phyloP scores from a whole-genome alignment of 1,140 invertebrate species.

The Lepidotrigona ventralis region DNA sequence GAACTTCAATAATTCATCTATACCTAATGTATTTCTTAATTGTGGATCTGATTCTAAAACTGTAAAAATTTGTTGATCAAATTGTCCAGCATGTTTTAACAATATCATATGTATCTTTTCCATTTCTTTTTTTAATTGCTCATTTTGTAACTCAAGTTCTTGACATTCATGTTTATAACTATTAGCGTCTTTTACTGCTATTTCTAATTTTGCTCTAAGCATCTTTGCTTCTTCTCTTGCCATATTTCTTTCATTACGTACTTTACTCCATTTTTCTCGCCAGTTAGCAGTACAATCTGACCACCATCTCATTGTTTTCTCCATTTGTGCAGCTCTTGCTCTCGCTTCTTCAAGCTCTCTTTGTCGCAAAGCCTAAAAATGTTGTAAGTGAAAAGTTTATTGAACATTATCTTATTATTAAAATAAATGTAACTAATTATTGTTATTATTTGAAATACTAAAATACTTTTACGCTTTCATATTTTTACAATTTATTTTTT shows the following conservation, averaged over 20 bases:
- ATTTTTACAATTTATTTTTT: not conserved
- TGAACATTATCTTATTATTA: not conserved
- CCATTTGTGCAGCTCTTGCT: conserved; percentile 96
- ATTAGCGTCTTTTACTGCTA: conserved; percentile 88
- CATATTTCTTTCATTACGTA: conserved; percentile 91
- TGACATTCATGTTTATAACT: conserved; percentile 89
- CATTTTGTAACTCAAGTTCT: conserved; percentile 89
- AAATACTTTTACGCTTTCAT: not conserved
- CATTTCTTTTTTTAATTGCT: conserved; percentile 90
- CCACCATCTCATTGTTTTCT: conserved; percentile 99
- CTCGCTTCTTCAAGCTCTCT: conserved; percentile 94
- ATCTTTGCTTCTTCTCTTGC: conserved; percentile 92
- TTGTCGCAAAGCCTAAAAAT: conserved; percentile 83
- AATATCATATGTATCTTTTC: conserved; percentile 86
- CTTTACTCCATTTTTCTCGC: conserved; percentile 98
- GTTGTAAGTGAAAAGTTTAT: not conserved
- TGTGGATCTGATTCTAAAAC: conserved; percentile 76
- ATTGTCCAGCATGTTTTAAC: conserved; percentile 85
- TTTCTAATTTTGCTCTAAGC: conserved; percentile 89
- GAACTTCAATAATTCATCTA: conserved; percentile 75
- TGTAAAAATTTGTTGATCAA: conserved; percentile 79
- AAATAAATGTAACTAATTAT: not conserved
- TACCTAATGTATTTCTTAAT: conserved; percentile 71
- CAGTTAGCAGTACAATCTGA: conserved; percentile 94
- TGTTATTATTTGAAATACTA: not conserved